Conservation (phyloP, 2,888 invertebrate genomes). For the Himalopsyche anomala region DNA sequence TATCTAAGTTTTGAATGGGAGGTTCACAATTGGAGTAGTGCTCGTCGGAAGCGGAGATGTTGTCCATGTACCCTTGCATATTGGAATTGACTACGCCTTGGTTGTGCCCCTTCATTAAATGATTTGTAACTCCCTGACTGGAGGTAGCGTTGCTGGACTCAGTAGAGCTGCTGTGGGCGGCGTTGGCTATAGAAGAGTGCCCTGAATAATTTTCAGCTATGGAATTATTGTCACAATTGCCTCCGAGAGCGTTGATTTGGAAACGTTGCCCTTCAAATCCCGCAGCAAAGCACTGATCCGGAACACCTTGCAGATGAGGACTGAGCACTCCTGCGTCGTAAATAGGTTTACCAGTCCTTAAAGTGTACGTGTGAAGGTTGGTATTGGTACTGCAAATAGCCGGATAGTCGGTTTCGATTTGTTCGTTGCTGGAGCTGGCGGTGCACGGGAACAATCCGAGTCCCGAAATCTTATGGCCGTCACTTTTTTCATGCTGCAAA, state of each 20-base stretch:
- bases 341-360: constrained; percentile 86
- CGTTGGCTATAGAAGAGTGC: constrained; percentile 78
- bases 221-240: constrained; percentile 79
- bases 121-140: constrained; percentile 76
- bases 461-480: constrained; percentile 82
- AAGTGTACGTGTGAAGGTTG: constrained; percentile 88
- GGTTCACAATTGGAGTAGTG: constrained; percentile 77
- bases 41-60: constrained; percentile 76
- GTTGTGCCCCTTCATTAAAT: constrained; percentile 76
- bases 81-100: constrained; percentile 66
- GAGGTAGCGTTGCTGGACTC: constrained; percentile 77
- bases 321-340: constrained; percentile 80
- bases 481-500: constrained; percentile 85
- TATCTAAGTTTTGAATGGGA: constrained; percentile 75
- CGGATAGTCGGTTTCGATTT: constrained; percentile 89
- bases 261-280: constrained; percentile 74
- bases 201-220: constrained; percentile 81
- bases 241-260: constrained; percentile 77
- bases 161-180: constrained; percentile 76
- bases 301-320: constrained; percentile 71
- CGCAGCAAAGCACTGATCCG: constrained; percentile 74
- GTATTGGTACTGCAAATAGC: constrained; percentile 92
- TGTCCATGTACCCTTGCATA: constrained; percentile 72
- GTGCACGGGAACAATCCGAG: constrained; percentile 89
- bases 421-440: constrained; percentile 89